phyloP scores from a whole-genome alignment of 2,113 vertebrate species.

The Papio anubis region DNA sequence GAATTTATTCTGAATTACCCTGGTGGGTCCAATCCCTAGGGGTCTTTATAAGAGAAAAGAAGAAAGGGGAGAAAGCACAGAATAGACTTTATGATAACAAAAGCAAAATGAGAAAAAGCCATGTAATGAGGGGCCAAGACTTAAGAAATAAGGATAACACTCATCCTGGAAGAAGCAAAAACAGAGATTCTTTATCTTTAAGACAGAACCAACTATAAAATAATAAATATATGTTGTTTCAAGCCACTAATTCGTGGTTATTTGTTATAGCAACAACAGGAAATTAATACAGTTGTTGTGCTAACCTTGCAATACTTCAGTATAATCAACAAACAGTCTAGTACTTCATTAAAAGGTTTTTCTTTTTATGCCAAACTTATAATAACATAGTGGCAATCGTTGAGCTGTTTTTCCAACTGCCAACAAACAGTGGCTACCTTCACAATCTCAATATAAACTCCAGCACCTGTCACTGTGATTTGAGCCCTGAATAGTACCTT shows the following conservation, averaged over 20 bases:
- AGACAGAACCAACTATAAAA: not conserved
- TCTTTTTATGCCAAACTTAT: not conserved
- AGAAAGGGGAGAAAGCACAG: not conserved
- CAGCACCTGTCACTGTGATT: not conserved
- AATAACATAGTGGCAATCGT: not conserved
- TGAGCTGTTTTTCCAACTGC: not conserved
- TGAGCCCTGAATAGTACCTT: not conserved
- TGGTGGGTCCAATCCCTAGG: rapidly evolving
- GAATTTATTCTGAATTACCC: not conserved
- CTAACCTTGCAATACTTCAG: not conserved
- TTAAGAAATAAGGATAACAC: not conserved
- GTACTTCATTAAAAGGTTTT: not conserved
- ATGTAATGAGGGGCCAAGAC: too few relatives aligned
- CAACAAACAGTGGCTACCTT: not conserved
- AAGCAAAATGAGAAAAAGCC: not conserved
- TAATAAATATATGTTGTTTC: not conserved
- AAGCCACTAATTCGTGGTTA: not conserved
- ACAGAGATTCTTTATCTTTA: not conserved
- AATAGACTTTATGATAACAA: not conserved
- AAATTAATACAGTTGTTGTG: not conserved
- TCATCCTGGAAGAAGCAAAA: not conserved
- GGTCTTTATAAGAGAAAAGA: not conserved
- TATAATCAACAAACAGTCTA: not conserved
- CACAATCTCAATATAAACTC: not conserved
- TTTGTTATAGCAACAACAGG: not conserved